Base-by-base conservation (phyloP, 1,140 invertebrate species). In the Ephestia elutella region DNA sequence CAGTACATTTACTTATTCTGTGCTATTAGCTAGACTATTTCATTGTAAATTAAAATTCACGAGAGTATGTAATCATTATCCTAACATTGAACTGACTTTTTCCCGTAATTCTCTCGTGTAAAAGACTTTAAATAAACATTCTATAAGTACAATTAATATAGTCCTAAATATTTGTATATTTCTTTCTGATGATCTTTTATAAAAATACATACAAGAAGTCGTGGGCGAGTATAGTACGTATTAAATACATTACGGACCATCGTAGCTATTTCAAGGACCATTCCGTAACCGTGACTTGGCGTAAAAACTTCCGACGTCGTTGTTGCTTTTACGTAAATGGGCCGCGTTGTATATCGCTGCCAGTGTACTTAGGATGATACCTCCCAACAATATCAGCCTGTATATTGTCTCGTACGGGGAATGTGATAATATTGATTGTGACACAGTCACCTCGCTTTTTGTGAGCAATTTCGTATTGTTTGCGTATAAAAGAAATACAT, bases 301-400 rank as follows among this genome's bases (percentile, higher is more conserved):
- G 38, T 44, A 11, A 44, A 44, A 44, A 44, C 38, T 44, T 44
- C 38, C 38, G 38, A 15, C 15, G 38, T 0, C 38, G 10, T 15
- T 44, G 38, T 44, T 44, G 38, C 38, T 44, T 44, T 44, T 44
- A 44, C 38, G 38, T 44, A 44, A 44, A 44, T 44, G 38, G 13
- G 38, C 10, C 38, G 38, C 15, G 5, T 11, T 17, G 13, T 44
- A 11, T 38, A 44, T 17, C 38, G 38, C n/a, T 17, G n/a, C 38
- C 38, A 44, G 38, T 44, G 38, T 44, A 44, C 38, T 44, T 15
- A 44, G 38, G 38, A 15, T 44, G 38, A 44, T 44, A 44, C 38
- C 32, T 28, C 32, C 13, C 13, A 44, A 44, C 38, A 44, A 44
- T 44, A 44, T 44, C 15, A 44, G 1, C 38, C 13, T n/a, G 38